Conservation (phyloP, 37 sponge, comb jelly and placozoan genomes). For the Oscarella lobularis region DNA sequence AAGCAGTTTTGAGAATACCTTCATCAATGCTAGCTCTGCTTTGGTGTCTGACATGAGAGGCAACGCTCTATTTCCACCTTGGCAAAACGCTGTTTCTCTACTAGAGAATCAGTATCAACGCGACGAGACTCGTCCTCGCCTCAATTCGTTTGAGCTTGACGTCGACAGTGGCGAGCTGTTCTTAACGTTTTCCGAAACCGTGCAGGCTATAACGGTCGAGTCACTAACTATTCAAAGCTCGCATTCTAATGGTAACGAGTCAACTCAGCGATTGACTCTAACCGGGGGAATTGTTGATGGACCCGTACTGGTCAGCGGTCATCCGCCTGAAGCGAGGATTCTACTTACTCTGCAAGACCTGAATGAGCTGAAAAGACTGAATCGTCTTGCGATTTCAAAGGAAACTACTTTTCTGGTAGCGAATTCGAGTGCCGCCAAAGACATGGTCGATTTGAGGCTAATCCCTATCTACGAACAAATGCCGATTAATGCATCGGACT, state of each 20-base stretch:
- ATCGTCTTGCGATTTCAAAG: conserved; percentile 25
- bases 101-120: conserved; percentile 30
- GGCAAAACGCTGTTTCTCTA: conserved; percentile 32
- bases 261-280: not conserved
- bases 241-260: not conserved
- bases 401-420: conserved; percentile 45
- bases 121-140: conserved; percentile 35
- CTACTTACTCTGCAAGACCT: conserved; percentile 33
- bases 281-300: not conserved
- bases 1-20: conserved; percentile 19
- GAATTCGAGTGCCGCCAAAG: conserved; percentile 25
- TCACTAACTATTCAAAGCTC: conserved; percentile 12
- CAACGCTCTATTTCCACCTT: conserved; percentile 49
- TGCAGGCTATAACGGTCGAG: conserved; percentile 27
- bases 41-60: conserved; percentile 66
- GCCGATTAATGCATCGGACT: conserved; percentile 19
- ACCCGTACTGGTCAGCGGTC: not conserved
- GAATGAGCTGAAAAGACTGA: conserved; percentile 51
- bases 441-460: conserved; percentile 42
- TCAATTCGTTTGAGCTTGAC: conserved; percentile 55
- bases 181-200: conserved; percentile 78
- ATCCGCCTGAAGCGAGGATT: conserved; percentile 38
- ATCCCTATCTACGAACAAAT: conserved; percentile 13
- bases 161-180: conserved; percentile 42
- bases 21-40: conserved; percentile 43